Conservation (phyloP, 2,797 vertebrate genomes). For the Bryconaethiops microstoma region DNA sequence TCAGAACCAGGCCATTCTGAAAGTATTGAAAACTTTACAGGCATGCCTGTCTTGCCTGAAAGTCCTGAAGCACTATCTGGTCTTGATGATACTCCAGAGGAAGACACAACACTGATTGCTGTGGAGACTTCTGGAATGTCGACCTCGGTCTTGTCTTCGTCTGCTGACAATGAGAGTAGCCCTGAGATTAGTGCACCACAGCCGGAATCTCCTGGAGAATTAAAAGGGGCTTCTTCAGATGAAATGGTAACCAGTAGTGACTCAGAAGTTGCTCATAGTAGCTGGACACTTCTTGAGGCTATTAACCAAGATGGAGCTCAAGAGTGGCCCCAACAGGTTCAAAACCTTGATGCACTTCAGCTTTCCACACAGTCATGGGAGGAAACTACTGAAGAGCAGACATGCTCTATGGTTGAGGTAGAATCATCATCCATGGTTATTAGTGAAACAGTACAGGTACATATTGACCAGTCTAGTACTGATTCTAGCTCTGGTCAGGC, state of each 20-base stretch:
- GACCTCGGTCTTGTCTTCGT: conserved; percentile 69
- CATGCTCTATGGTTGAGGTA: conserved; percentile 68
- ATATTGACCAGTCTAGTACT: conserved; percentile 56
- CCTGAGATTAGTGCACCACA: conserved; percentile 75
- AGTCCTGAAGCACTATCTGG: conserved; percentile 52
- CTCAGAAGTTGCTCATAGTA: conserved; percentile 83
- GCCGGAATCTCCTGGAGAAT: conserved; percentile 76
- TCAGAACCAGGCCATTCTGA: conserved; percentile 48
- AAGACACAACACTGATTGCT: conserved; percentile 75
- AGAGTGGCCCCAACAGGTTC: conserved; percentile 75
- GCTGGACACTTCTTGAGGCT: conserved; percentile 83
- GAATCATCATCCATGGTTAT: conserved; percentile 74
- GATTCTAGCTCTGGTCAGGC: conserved; percentile 58
- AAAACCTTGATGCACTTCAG: conserved; percentile 72
- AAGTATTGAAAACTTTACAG: conserved; percentile 14
- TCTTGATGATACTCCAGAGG: conserved; percentile 68
- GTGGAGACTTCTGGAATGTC: conserved; percentile 72
- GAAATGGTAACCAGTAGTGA: conserved; percentile 83
- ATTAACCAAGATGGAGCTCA: conserved; percentile 78
- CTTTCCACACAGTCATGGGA: conserved; percentile 75
- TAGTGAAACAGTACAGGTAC: conserved; percentile 72
- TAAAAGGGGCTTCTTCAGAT: conserved; percentile 79
- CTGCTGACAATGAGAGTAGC: conserved; percentile 72
- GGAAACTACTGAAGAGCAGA: conserved; percentile 72
- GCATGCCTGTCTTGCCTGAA: conserved; percentile 26